phyloP scores from a whole-genome alignment of 2,113 vertebrate genomes.

The Tylochromis polylepis region DNA sequence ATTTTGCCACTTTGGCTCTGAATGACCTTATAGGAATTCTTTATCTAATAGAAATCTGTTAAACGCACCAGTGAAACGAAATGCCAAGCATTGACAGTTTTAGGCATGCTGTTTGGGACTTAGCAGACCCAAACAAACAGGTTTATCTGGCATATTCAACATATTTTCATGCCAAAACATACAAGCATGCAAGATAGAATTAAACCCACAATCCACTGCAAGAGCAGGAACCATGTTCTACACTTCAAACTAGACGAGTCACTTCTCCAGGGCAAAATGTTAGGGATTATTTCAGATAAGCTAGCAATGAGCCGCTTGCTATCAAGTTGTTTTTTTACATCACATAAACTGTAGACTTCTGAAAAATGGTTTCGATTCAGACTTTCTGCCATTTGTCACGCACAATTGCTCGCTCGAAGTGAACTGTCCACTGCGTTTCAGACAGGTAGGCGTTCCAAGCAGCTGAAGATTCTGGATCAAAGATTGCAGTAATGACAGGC shows the following conservation, averaged over 20 bases:
- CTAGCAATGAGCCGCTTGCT: background rate
- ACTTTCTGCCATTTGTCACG: background rate
- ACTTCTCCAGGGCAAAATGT: background rate
- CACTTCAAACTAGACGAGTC: background rate
- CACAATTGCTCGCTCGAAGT: background rate
- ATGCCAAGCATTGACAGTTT: background rate
- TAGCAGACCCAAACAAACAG: slow-evolving; percentile 5
- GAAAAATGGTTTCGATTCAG: background rate
- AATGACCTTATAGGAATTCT: background rate
- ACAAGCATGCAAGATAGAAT: background rate
- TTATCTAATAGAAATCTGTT: slow-evolving; percentile 11
- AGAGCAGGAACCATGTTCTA: background rate
- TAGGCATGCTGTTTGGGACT: background rate
- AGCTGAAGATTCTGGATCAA: background rate
- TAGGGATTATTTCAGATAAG: slow-evolving; percentile 29
- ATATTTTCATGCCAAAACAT: background rate
- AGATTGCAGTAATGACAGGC: background rate
- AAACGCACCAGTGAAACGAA: background rate
- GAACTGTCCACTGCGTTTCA: background rate
- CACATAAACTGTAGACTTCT: background rate
- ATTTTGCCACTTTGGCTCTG: background rate
- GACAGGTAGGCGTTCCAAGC: background rate
- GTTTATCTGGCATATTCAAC: background rate
- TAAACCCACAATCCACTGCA: background rate
- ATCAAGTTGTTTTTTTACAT: background rate